Conservation (phyloP, 2,888 invertebrate species). For the Oxyscelio sp. region DNA sequence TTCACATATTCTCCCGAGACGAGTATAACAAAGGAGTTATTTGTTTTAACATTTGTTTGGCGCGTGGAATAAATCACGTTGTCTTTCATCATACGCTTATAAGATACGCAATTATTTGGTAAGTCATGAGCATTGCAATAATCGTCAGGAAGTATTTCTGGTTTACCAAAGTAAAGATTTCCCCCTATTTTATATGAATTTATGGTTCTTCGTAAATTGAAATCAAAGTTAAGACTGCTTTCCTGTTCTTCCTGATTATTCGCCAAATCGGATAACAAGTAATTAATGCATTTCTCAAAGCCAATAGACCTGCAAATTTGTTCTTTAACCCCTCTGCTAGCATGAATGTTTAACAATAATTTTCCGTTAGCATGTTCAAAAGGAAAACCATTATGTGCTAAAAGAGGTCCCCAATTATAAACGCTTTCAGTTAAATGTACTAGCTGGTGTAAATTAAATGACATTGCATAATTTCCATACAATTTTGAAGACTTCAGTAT, state of each 20-base stretch:
- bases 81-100: not conserved
- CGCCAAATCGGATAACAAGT: not conserved
- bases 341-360: constrained; percentile 4
- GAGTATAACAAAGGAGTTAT: no score
- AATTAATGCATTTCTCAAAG: constrained; percentile 1
- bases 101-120: not conserved
- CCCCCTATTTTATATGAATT: not conserved
- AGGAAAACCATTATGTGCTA: constrained; percentile 16
- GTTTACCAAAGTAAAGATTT: constrained; percentile 7
- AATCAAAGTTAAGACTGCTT: no score
- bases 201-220: not conserved
- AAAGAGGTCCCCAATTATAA: no score
- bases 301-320: constrained; percentile 7
- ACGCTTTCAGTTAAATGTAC: constrained; percentile 10
- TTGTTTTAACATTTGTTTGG: constrained; percentile 13
- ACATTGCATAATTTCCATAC: constrained; percentile 5
- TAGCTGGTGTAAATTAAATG: constrained; percentile 14
- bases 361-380: constrained; percentile 10
- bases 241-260: no score
- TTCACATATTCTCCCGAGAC: no score
- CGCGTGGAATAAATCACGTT: constrained; percentile 3
- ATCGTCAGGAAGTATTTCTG: not conserved
- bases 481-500: no score
- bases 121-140: not conserved
- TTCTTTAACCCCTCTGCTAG: constrained; percentile 12